Percentiles rank a stretch among this genome's conserved stretches.
These are phyloP conservation scores for Oryzias woworae DNA, from an alignment of 2,113 vertebrate species.

Conservation along the genomic window DNA sequence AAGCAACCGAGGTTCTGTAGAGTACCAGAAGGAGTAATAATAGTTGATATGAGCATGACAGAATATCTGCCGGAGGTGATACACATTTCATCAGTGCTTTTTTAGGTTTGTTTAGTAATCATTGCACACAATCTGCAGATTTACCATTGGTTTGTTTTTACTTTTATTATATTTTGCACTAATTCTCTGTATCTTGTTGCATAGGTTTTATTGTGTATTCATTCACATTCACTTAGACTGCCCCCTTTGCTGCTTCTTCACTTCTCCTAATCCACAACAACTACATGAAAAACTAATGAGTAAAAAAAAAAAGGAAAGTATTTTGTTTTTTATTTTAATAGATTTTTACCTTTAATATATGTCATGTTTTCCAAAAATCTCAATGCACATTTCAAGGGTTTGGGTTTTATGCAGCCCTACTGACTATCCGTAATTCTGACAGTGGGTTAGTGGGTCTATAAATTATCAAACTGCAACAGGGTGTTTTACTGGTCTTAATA, in stretches of 20 bases:
- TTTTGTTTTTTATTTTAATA: too few relatives aligned
- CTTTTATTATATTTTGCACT: background rate
- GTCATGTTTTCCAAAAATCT: too few relatives aligned
- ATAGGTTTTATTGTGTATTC: background rate
- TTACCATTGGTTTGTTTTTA: background rate
- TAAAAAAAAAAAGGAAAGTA: background rate
- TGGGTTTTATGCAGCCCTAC: too few relatives aligned
- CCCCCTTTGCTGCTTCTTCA: slow-evolving; percentile 4
- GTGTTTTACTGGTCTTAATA: too few relatives aligned
- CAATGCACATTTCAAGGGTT: too few relatives aligned
- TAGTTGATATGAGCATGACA: slow-evolving; percentile 1
- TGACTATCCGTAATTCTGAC: too few relatives aligned
- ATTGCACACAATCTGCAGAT: background rate
- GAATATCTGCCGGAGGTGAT: slow-evolving; percentile 1
- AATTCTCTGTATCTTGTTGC: background rate
- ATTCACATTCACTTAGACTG: background rate
- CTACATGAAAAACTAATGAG: background rate
- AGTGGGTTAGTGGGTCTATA: too few relatives aligned
- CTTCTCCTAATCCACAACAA: background rate
- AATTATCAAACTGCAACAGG: too few relatives aligned
- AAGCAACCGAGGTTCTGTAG: slow-evolving; percentile 21
- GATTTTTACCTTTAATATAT: too few relatives aligned
- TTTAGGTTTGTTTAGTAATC: background rate
- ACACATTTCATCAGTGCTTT: background rate
- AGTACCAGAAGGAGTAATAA: slow-evolving; percentile 15